Evolutionary conservation across 2,888 invertebrate genomes (phyloP), one percentile per base, ranked within the genome.

Genomic region (Brenthis daphne): DNA sequence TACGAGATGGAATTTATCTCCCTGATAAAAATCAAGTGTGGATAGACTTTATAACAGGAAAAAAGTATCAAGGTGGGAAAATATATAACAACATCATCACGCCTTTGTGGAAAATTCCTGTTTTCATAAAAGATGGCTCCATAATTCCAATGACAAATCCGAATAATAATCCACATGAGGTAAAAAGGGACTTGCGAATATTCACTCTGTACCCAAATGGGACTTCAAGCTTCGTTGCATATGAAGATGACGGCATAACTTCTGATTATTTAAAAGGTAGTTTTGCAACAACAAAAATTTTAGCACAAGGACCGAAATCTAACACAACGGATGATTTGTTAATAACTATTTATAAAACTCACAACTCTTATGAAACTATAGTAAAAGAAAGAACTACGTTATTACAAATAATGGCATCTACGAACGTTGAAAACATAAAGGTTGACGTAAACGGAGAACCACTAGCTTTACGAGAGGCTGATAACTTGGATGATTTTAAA

Each of bases 181-280:
- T 92, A 69, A 77, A 86, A 72, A 85, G 85, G 75, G 80, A 85
- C 64, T 70, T 73, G 12, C 83, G 92, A 75, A 84, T 84, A 3
- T 84, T 88, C 66, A 82, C 82, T 51, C 72, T 92, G 48, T 92
- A 91, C 73, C 87, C 90, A 20, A 87, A 85, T 71, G 82, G 81
- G 6, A 76, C 82, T 69, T 76, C 85, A 5, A 76, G 72, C 24
- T 87, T 88, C 67, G 76, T 79, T 65, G 77, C 89, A 67, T 92
- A 90, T 74, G 92, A 92, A 83, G 92, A 92, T 72, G 92, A 92
- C 69, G 92, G 91, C 2, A 80, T 84, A 72, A 81, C 87, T 56
- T 74, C 82, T 6, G 83, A 85, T 68, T 91, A 91, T 77, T 77
- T 84, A 67, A 69, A 83, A 67, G 80, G 80, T 0, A 70, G 80